These are phyloP conservation scores for Oryzias dopingdopingensis DNA, from an alignment of 2,797 vertebrate genomes.

Conservation along the genomic window DNA sequence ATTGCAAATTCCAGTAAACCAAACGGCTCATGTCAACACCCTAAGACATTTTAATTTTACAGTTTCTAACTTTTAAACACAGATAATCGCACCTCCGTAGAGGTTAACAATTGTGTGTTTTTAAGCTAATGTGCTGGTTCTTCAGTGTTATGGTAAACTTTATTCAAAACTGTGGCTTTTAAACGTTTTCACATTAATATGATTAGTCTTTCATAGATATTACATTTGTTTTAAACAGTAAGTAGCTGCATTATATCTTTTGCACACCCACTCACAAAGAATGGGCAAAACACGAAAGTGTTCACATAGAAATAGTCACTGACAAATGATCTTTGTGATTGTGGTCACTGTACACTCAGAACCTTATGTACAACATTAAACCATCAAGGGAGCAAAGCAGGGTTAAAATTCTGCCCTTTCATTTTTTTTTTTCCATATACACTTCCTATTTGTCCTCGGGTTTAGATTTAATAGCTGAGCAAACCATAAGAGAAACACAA, in stretches of 20 bases:
- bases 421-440: constrained; percentile 15
- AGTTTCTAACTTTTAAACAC: constrained; percentile 2
- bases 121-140: background rate
- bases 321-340: constrained; percentile 63
- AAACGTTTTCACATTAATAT: background rate
- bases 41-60: background rate
- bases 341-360: constrained; percentile 60
- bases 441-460: constrained; percentile 67
- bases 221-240: background rate
- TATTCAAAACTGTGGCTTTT: background rate
- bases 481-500: constrained; percentile 65
- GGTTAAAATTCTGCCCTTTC: constrained; percentile 31
- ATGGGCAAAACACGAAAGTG: constrained; percentile 14
- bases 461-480: constrained; percentile 71
- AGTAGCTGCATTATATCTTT: constrained; percentile 11
- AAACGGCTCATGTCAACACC: background rate
- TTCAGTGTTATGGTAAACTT: background rate
- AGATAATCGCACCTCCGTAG: background rate
- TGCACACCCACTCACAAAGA: constrained; percentile 12
- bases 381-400: constrained; percentile 37
- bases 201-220: no score
- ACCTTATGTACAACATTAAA: constrained; percentile 48
- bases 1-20: background rate
- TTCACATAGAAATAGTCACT: constrained; percentile 48
- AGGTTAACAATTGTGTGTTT: background rate